Evolutionary conservation across 2,113 vertebrate genomes (phyloP).

Genomic region (Sphyrna mokarran): DNA sequence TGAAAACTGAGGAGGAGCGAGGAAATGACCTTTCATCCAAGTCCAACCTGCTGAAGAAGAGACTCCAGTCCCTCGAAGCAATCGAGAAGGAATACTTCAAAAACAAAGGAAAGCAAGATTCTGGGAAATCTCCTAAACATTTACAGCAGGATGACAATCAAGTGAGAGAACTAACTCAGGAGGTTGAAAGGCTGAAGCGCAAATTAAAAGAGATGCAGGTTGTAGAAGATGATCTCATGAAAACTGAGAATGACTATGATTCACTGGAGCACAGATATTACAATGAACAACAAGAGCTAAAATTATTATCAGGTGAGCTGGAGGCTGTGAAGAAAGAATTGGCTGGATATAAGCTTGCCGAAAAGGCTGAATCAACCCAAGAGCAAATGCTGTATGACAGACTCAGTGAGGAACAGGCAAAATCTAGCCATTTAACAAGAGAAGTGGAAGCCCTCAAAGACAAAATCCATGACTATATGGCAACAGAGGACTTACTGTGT

Average conservation of each 20-base stretch:
- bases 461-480: slow-evolving; percentile 88
- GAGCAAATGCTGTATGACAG: slow-evolving; percentile 82
- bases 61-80: slow-evolving; percentile 81
- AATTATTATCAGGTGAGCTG: slow-evolving; percentile 75
- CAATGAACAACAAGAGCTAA: slow-evolving; percentile 75
- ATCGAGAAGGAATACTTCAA: slow-evolving; percentile 78
- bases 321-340: slow-evolving; percentile 77
- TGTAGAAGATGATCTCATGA: slow-evolving; percentile 81
- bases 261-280: slow-evolving; percentile 75
- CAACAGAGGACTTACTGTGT: slow-evolving; percentile 80
- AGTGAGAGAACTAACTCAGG: slow-evolving; percentile 87
- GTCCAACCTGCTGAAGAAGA: slow-evolving; percentile 78
- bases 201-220: slow-evolving; percentile 89
- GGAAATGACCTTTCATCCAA: slow-evolving; percentile 80
- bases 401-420: slow-evolving; percentile 85
- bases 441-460: slow-evolving; percentile 88
- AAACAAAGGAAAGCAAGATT: slow-evolving; percentile 78
- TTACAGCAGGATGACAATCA: slow-evolving; percentile 90
- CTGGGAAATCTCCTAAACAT: slow-evolving; percentile 58
- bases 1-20: slow-evolving; percentile 80
- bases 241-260: slow-evolving; percentile 81
- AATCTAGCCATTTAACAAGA: slow-evolving; percentile 79
- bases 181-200: slow-evolving; percentile 79
- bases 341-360: slow-evolving; percentile 78
- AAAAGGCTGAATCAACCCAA: slow-evolving; percentile 82